Evolutionary conservation across 1,140 invertebrate species (phyloP), one percentile per base, ranked within the genome.

Genomic region (Sarcophaga peregrina): DNA sequence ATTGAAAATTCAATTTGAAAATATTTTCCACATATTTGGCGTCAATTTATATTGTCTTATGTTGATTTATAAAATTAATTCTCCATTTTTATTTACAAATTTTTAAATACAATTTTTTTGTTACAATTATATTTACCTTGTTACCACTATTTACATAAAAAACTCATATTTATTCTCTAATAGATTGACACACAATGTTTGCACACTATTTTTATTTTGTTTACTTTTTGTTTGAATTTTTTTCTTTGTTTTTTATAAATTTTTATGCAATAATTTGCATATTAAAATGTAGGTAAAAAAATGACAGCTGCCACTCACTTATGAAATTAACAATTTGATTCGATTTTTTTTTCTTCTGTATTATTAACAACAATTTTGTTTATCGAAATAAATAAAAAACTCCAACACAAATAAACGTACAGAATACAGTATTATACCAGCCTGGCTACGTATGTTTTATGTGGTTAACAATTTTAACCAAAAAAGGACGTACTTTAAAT

Each of bases 291-390:
- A n/a, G 20, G 0, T 5, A 20, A 68, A 68, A 68, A 20, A 68
- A 17, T n/a, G n/a, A 20, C 10, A 20, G 54, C 62, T 68, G 62
- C 20, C 62, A 68, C 62, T 68, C 62, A 68, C 62, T 68, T 68
- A 68, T 68, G 62, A 68, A 68, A 68, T 68, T 20, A 68, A 68
- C 62, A 68, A 8, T 68, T 68, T 68, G 17, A 68, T 68, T 20
- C 20, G 17, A 68, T 68, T 68, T 8, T 25, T 20, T 68, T 62
- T 62, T 62, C 7, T 15, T 4, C 8, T 52, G 50, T 68, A 6
- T 20, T 68, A 68, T 68, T 68, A 68, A 68, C 62, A 68, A 68
- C n/a, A 68, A 68, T 68, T 68, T 68, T 6, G 62, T 68, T 20
- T 20, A n/a, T 15, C 17, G 62, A 9, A 68, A 68, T 20, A 68